Evolutionary conservation across 2,797 vertebrate species (phyloP), one percentile per base, ranked within the genome.

Genomic region (Coracias cyanogaster): DNA sequence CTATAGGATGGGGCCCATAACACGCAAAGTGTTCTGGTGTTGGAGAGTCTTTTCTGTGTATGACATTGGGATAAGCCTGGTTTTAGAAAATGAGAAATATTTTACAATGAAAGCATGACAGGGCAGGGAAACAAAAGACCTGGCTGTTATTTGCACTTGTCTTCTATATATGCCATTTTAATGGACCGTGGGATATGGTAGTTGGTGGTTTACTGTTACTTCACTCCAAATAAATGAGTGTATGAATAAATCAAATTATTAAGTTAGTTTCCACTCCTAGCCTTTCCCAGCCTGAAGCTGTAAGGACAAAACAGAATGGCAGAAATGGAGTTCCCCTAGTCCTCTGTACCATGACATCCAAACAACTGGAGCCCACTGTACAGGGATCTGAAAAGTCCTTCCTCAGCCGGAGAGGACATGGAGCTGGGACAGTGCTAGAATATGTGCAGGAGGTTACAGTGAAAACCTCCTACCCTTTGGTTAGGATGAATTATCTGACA

Each of bases 401-500:
- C n/a, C 52, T 57, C 22, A 9, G 13, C 19, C 13, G 41, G 29
- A 29, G 51, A 29, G 46, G 33, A 14, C 2, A 1, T 1, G 16
- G 41, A 20, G 37, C 46, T 37, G 35, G 31, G 29, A 18, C 15
- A 28, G 15, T 2, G 9, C 24, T 64, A 11, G 57, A 48, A 9
- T 29, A 33, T 2, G 1, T 12, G 64, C 33, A 39, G 55, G 51
- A 66, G 25, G 39, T 29, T 7, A 37, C 26, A 15, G 60, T 3
- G 25, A 43, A 33, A 41, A 76, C 21, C 45, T 94, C 70, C 69
- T 46, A 25, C 10, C 39, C 46, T 45, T 73, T 9, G 52, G 48
- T 76, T 41, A 49, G 33, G 73, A 49, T 51, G 67, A 48, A 57
- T 26, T 20, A 0, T n/a, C 58, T 15, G 9, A 8, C 0, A 0